phyloP scores from a whole-genome alignment of 2,888 invertebrate species.

The Scrobipalpa costella region DNA sequence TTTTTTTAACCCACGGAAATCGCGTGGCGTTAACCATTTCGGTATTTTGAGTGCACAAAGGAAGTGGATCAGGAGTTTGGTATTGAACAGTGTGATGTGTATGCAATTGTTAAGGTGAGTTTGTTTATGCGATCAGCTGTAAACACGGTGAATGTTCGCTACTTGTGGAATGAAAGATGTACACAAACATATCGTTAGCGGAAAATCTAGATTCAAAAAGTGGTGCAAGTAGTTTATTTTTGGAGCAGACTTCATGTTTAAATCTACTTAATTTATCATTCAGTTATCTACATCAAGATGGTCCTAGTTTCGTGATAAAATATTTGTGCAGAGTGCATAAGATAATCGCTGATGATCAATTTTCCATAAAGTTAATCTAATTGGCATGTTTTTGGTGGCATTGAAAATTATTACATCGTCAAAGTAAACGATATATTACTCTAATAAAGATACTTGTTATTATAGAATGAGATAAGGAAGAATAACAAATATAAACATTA shows the following conservation, averaged over 20 bases:
- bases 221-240: neutral
- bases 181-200: slow-evolving; percentile 10
- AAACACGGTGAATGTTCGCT: slow-evolving; percentile 30
- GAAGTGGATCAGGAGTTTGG: slow-evolving; percentile 45
- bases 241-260: neutral
- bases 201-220: neutral
- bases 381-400: neutral
- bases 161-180: slow-evolving; percentile 15
- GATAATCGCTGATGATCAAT: neutral
- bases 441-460: no score
- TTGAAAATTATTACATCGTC: neutral
- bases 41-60: slow-evolving; percentile 42
- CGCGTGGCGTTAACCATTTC: slow-evolving; percentile 51
- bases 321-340: slow-evolving; percentile 10
- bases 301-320: neutral
- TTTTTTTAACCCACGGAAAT: slow-evolving; percentile 70
- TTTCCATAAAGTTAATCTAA: neutral
- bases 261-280: no score
- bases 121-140: slow-evolving; percentile 71
- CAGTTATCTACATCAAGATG: neutral
- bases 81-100: slow-evolving; percentile 48
- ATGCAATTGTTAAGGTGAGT: slow-evolving; percentile 62
- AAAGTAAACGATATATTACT: no score
- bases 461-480: no score
- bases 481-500: no score